Conservation (phyloP, 2,797 vertebrate genomes). For the Chelonia mydas region DNA sequence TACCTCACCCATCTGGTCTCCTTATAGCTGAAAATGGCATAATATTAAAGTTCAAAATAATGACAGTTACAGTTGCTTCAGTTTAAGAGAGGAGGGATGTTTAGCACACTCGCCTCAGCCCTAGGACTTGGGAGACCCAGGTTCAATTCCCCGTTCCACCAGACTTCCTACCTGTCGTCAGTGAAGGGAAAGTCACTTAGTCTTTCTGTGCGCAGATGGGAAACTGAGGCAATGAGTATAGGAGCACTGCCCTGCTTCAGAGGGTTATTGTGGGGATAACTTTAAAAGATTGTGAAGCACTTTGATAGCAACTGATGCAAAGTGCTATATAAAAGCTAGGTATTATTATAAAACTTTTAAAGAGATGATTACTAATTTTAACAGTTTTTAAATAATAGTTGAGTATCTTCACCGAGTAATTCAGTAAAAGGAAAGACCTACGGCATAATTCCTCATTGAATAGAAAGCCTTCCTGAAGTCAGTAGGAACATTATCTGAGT, state of each 20-base stretch:
- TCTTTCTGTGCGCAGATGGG: not conserved
- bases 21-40: not conserved
- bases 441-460: not conserved
- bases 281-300: not conserved
- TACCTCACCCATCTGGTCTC: too few species aligned
- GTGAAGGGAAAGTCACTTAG: not conserved
- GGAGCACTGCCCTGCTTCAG: too few species aligned
- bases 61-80: conserved; percentile 12
- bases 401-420: not conserved
- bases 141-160: too few species aligned
- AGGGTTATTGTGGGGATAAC: not conserved
- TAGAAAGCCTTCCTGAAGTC: not conserved
- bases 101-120: too few species aligned
- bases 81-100: not conserved
- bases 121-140: too few species aligned
- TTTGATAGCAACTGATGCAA: too few species aligned
- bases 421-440: conserved; percentile 20
- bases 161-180: not conserved
- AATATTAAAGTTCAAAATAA: conserved; percentile 11
- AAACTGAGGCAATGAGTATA: not conserved
- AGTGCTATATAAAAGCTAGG: not conserved
- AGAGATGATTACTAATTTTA: conserved; percentile 18
- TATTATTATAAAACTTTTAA: not conserved
- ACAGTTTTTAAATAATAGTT: not conserved
- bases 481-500: rapidly evolving